Percentiles rank a stretch among this genome's conserved stretches.
phyloP scores from a whole-genome alignment of 2,113 vertebrate species.

The Petrocephalus zakoni region DNA sequence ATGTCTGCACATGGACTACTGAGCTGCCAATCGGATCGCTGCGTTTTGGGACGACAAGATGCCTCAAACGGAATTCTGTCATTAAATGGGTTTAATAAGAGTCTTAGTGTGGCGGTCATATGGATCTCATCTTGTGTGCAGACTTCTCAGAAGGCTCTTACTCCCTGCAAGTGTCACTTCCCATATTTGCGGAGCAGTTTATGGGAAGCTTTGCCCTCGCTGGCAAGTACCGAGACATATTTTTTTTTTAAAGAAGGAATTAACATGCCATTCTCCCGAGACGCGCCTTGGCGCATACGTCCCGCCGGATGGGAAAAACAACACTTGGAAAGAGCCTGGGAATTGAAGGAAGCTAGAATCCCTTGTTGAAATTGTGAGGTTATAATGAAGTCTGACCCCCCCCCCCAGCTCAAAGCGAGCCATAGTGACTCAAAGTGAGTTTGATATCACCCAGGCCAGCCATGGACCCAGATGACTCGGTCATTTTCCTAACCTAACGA shows the following conservation, averaged over 20 bases:
- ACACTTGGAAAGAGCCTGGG: neutral
- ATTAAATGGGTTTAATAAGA: slow-evolving; percentile 33
- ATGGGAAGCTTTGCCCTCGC: slow-evolving; percentile 29
- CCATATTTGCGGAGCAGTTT: slow-evolving; percentile 36
- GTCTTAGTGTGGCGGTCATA: slow-evolving; percentile 32
- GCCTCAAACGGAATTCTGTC: slow-evolving; percentile 26
- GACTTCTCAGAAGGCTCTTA: slow-evolving; percentile 16
- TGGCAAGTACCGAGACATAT: slow-evolving; percentile 25
- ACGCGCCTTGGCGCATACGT: slow-evolving; percentile 18
- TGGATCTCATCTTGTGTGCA: slow-evolving; percentile 39
- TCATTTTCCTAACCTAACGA: slow-evolving; percentile 22
- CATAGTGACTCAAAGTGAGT: slow-evolving; percentile 18
- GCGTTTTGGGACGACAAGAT: slow-evolving; percentile 27
- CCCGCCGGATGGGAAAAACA: slow-evolving; percentile 6
- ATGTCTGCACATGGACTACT: neutral
- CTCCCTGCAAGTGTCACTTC: slow-evolving; percentile 29
- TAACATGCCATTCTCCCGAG: slow-evolving; percentile 32
- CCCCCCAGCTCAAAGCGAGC: neutral
- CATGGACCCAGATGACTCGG: slow-evolving; percentile 20
- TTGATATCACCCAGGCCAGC: slow-evolving; percentile 24
- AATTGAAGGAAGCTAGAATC: neutral
- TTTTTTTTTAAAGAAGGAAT: slow-evolving; percentile 19
- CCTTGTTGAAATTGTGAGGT: neutral
- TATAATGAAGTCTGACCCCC: neutral
- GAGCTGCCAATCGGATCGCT: slow-evolving; percentile 17